phyloP scores from a whole-genome alignment of 2,113 vertebrate genomes.

The Protobothrops flavoviridis region DNA sequence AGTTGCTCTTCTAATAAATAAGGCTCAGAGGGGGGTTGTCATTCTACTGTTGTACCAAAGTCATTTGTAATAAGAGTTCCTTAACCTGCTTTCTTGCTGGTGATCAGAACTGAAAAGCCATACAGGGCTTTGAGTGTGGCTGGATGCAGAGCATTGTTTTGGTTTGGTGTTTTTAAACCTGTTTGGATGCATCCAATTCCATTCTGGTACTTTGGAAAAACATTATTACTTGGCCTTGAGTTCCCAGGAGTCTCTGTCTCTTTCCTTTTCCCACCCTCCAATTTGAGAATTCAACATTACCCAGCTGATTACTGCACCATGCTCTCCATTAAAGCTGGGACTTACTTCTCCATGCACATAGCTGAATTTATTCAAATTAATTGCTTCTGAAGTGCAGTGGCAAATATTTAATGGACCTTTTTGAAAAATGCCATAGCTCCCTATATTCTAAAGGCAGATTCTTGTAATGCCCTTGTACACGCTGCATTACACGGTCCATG shows the following conservation, averaged over 20 bases:
- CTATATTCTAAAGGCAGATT: constrained; percentile 8
- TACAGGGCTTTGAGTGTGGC: not conserved
- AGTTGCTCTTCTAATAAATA: constrained; percentile 27
- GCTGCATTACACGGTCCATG: not conserved
- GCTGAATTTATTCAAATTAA: not conserved
- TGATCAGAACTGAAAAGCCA: not conserved
- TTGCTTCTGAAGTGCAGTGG: not conserved
- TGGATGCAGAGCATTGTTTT: not conserved
- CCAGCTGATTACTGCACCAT: not conserved
- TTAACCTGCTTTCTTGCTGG: not conserved
- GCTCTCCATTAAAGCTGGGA: not conserved
- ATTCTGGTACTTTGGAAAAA: not conserved
- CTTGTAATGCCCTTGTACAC: not conserved
- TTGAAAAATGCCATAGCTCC: not conserved
- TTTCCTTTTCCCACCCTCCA: not conserved
- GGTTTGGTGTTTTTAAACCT: not conserved
- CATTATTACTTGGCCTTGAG: not conserved
- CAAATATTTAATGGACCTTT: constrained; percentile 13
- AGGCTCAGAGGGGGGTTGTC: not conserved
- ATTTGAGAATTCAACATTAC: not conserved
- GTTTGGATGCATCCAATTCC: not conserved
- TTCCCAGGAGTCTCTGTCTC: not conserved
- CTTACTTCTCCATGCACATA: not conserved
- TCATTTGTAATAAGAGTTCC: not conserved
- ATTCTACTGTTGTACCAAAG: constrained; percentile 3